Percentiles rank a stretch among this genome's conserved stretches.
Conservation (phyloP, 2,113 vertebrate species). For the Eulacestoma nigropectus region DNA sequence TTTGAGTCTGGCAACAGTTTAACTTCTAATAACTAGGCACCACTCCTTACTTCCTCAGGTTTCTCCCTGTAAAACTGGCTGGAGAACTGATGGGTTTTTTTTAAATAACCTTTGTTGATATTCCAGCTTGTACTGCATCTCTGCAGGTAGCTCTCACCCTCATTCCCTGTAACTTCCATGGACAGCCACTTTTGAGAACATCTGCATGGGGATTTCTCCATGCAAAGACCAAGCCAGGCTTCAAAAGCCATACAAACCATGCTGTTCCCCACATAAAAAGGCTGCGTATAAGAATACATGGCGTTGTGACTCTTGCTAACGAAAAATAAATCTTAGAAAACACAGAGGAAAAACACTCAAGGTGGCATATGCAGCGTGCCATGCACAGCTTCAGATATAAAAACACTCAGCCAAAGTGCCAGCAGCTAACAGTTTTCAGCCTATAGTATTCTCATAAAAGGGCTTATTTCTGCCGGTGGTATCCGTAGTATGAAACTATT, state of each 20-base stretch:
- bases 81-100: neutral
- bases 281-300: neutral
- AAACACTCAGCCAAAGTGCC: neutral
- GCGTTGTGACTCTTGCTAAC: neutral
- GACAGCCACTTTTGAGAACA: neutral
- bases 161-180: neutral
- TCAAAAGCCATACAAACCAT: neutral
- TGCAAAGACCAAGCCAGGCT: neutral
- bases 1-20: neutral
- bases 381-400: neutral
- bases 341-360: neutral
- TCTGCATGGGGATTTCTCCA: neutral
- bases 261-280: neutral
- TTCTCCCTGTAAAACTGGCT: neutral
- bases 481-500: neutral
- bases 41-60: neutral
- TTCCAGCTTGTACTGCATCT: neutral
- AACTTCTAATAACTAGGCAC: neutral
- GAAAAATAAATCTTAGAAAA: neutral
- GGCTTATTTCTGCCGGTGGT: neutral
- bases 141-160: neutral
- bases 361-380: rapidly evolving
- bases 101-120: neutral
- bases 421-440: neutral
- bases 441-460: neutral